These are phyloP conservation scores for Zophobas morio DNA, from an alignment of 1,140 invertebrate species.

Conservation along the genomic window DNA sequence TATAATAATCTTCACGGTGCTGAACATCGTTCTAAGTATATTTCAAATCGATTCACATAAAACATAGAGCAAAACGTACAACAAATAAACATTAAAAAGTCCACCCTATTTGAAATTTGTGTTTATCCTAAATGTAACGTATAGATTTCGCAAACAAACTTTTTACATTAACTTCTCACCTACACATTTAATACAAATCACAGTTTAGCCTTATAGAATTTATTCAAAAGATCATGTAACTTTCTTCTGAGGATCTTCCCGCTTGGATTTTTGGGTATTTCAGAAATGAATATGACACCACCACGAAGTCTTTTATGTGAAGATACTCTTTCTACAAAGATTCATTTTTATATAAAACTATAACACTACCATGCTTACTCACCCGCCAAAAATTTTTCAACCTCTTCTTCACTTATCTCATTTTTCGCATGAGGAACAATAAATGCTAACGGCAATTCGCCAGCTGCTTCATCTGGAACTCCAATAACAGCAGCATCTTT, in stretches of 20 bases:
- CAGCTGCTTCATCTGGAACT: conserved; percentile 74
- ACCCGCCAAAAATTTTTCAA: conserved; percentile 70
- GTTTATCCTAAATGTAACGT: too few relatives aligned
- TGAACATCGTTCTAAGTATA: too few relatives aligned
- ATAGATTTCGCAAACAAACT: too few relatives aligned
- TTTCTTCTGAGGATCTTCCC: conserved; percentile 82
- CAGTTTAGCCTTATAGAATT: conserved; percentile 2
- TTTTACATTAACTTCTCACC: conserved; percentile 23
- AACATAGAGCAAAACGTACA: too few relatives aligned
- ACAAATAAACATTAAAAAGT: too few relatives aligned
- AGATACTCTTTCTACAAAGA: conserved; percentile 71
- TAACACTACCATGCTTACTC: conserved; percentile 25
- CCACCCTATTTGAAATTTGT: too few relatives aligned
- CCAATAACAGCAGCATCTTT: conserved; percentile 82
- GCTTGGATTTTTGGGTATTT: conserved; percentile 81
- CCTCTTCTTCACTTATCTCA: conserved; percentile 68
- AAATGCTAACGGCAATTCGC: conserved; percentile 81
- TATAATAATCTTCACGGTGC: too few relatives aligned
- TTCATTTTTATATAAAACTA: not conserved
- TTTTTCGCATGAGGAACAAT: conserved; percentile 71
- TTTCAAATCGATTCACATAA: too few relatives aligned
- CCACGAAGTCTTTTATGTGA: conserved; percentile 78
- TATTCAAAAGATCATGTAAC: conserved; percentile 58
- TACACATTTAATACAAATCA: conserved; percentile 47
- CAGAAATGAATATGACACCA: conserved; percentile 77